Percentiles rank a stretch among this genome's conserved stretches.
These are phyloP conservation scores for Wiebesia pumilae DNA, from an alignment of 1,140 invertebrate genomes.

Conservation along the genomic window DNA sequence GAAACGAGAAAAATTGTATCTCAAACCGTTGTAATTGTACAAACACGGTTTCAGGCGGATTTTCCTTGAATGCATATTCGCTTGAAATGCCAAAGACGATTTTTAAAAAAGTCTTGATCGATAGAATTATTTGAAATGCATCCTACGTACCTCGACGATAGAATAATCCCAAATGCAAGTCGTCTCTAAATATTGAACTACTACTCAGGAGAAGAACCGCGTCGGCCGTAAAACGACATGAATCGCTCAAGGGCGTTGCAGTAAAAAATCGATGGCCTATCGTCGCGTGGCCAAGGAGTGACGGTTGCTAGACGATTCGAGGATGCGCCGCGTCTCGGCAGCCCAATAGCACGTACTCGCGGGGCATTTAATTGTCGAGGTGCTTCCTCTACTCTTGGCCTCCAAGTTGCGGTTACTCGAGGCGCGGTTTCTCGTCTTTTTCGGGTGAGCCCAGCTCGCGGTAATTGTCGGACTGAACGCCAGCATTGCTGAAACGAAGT, in stretches of 20 bases:
- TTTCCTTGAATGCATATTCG: too few relatives aligned
- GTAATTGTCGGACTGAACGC: constrained; percentile 65
- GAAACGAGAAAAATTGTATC: too few relatives aligned
- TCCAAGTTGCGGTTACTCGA: neutral
- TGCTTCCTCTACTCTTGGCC: neutral
- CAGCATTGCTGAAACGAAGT: constrained; percentile 59
- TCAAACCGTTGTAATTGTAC: too few relatives aligned
- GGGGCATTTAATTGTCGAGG: neutral
- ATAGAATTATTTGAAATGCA: neutral
- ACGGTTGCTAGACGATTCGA: neutral
- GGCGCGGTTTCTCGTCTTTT: too few relatives aligned
- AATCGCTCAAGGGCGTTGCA: neutral
- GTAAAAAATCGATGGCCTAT: too few relatives aligned
- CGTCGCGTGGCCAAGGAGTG: too few relatives aligned
- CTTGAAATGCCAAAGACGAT: too few relatives aligned
- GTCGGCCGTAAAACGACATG: constrained; percentile 36
- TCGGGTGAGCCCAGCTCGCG: constrained; percentile 42
- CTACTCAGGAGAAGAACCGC: constrained; percentile 3
- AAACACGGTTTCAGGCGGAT: too few relatives aligned
- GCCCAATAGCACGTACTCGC: neutral
- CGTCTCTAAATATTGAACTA: neutral
- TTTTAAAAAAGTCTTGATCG: too few relatives aligned
- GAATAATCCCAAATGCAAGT: neutral
- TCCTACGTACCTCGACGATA: constrained; percentile 5
- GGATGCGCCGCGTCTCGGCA: neutral